Percentiles rank a stretch among this genome's conserved stretches.
phyloP scores from a whole-genome alignment of 2,797 vertebrate species.

The Macroramphosus scolopax region DNA sequence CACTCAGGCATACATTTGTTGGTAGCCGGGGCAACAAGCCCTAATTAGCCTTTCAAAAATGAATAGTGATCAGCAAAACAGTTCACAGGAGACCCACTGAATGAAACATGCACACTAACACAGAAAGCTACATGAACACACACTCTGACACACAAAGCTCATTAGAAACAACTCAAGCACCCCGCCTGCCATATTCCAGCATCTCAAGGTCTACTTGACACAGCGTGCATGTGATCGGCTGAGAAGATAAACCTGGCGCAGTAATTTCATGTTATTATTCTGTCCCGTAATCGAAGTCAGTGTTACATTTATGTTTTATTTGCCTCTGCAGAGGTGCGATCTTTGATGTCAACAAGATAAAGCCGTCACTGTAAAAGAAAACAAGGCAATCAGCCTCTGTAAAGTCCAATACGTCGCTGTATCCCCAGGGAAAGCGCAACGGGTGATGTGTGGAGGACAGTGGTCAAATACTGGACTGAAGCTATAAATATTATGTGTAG shows the following conservation, averaged over 20 bases:
- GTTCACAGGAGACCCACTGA: constrained; percentile 6
- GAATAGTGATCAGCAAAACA: constrained; percentile 33
- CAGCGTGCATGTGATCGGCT: not conserved
- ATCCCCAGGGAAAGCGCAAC: constrained; percentile 7
- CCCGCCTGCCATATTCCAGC: not conserved
- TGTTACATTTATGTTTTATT: too few species aligned
- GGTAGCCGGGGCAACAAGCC: constrained; percentile 54
- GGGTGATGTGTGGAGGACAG: not conserved
- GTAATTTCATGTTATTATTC: constrained; percentile 5
- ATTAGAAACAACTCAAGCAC: not conserved
- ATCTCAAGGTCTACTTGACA: constrained; percentile 8
- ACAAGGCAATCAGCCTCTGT: constrained; percentile 8
- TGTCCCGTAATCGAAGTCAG: not conserved
- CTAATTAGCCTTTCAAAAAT: constrained; percentile 46
- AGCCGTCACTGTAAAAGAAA: not conserved
- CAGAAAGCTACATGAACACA: not conserved
- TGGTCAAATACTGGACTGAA: constrained; percentile 7
- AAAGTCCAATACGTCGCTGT: not conserved
- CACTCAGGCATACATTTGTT: not conserved
- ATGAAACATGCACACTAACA: constrained; percentile 4
- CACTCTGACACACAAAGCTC: constrained; percentile 1
- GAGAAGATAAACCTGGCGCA: not conserved
- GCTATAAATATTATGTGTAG: constrained; percentile 16
- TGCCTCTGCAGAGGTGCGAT: too few species aligned
- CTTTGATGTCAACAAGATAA: too few species aligned